These are phyloP conservation scores for Spongia lamella DNA, from an alignment of 37 sponge, comb jelly and placozoan genomes.

Conservation along the genomic window DNA sequence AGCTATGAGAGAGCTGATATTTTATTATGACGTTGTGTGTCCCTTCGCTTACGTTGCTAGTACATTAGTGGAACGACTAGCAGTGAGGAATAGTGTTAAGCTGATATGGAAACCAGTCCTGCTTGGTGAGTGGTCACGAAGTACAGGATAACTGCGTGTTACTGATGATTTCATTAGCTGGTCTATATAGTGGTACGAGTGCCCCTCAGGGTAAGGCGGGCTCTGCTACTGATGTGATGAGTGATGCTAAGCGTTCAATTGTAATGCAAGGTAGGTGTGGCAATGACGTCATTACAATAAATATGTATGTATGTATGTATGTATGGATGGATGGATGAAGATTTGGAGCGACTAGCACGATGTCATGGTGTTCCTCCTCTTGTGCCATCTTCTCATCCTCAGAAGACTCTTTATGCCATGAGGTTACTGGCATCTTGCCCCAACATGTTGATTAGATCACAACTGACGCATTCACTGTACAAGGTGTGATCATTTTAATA, in stretches of 20 bases:
- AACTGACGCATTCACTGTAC: slow-evolving; percentile 69
- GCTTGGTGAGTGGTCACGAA: slow-evolving; percentile 50
- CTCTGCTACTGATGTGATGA: slow-evolving; percentile 83
- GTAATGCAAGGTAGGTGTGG: slow-evolving; percentile 37
- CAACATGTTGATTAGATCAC: slow-evolving; percentile 28
- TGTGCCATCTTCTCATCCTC: slow-evolving; percentile 33
- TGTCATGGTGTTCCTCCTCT: slow-evolving; percentile 34
- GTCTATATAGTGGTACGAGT: slow-evolving; percentile 68
- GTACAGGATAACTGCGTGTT: no score
- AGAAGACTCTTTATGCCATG: slow-evolving; percentile 85
- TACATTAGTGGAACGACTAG: slow-evolving; percentile 52
- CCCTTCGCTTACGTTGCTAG: slow-evolving; percentile 93
- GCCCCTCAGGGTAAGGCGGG: slow-evolving; percentile 85
- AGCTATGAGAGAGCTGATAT: slow-evolving; percentile 15
- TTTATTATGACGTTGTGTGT: slow-evolving; percentile 95
- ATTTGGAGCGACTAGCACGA: slow-evolving; percentile 45
- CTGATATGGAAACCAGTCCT: slow-evolving; percentile 87
- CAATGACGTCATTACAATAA: no score
- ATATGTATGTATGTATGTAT: no score
- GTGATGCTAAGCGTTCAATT: slow-evolving; percentile 56
- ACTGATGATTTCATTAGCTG: slow-evolving; percentile 41
- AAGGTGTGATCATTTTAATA: slow-evolving; percentile 39
- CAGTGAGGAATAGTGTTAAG: slow-evolving; percentile 39
- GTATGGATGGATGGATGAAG: no score
- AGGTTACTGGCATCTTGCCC: slow-evolving; percentile 64